Conservation (phyloP, 2,888 invertebrate genomes). For the Lissocephala sabroskyi region DNA sequence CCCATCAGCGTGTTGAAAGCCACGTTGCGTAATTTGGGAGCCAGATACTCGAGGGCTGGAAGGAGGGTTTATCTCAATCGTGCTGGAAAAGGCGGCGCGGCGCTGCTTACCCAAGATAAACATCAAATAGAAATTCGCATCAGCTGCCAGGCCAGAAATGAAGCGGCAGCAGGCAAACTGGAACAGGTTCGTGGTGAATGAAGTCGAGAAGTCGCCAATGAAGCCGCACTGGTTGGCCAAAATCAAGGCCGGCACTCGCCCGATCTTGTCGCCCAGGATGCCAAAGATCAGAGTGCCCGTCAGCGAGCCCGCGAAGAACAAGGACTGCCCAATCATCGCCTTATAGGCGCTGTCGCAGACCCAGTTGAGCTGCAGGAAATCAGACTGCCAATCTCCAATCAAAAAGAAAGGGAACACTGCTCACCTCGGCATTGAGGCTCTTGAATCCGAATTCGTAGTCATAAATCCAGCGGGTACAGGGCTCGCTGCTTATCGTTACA, state of each 20-base stretch:
- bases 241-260: constrained; percentile 74
- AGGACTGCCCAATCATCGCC: constrained; percentile 75
- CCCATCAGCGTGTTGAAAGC: constrained; percentile 76
- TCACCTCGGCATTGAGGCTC: constrained; percentile 77
- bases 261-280: constrained; percentile 75
- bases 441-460: constrained; percentile 74
- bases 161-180: constrained; percentile 74
- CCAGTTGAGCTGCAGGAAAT: constrained; percentile 72
- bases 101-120: constrained; percentile 74
- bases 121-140: constrained; percentile 76
- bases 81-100: too few species aligned
- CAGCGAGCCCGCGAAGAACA: constrained; percentile 76
- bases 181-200: constrained; percentile 72
- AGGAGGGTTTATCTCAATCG: background rate
- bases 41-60: constrained; percentile 76
- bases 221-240: constrained; percentile 74
- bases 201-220: constrained; percentile 74
- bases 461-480: constrained; percentile 75
- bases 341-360: constrained; percentile 76
- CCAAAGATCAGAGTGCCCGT: constrained; percentile 75
- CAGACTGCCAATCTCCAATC: background rate
- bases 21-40: constrained; percentile 74
- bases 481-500: constrained; percentile 46
- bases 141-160: constrained; percentile 76
- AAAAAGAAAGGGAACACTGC: constrained; percentile 1